phyloP scores from a whole-genome alignment of 1,140 invertebrate genomes.

The Drosophila hydei region DNA sequence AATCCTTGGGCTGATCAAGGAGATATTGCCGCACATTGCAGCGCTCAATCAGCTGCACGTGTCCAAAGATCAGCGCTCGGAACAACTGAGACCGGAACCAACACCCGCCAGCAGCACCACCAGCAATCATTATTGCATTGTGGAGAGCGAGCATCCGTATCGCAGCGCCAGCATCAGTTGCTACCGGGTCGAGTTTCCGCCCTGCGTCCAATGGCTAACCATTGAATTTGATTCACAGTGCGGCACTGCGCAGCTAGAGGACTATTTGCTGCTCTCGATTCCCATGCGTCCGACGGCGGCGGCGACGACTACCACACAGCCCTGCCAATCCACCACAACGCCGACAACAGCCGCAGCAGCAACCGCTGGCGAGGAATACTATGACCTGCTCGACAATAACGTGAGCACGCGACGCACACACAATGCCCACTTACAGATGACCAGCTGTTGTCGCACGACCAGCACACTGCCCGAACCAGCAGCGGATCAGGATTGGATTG shows the following conservation, averaged over 20 bases:
- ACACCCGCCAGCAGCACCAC: slow-evolving; percentile 85
- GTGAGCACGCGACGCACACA: slow-evolving; percentile 32
- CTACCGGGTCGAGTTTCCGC: slow-evolving; percentile 95
- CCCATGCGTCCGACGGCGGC: slow-evolving; percentile 84
- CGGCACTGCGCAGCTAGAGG: slow-evolving; percentile 96
- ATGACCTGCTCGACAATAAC: slow-evolving; percentile 75
- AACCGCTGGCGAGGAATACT: slow-evolving; percentile 63
- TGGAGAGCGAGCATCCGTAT: slow-evolving; percentile 99
- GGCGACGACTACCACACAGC: slow-evolving; percentile 6
- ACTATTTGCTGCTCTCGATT: slow-evolving; percentile 94
- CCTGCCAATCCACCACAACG: slow-evolving; percentile 14
- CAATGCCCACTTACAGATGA: slow-evolving; percentile 66
- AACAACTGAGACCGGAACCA: slow-evolving; percentile 39
- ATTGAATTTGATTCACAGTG: slow-evolving; percentile 97
- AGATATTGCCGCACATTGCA: slow-evolving; percentile 94
- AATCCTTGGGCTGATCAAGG: slow-evolving; percentile 94
- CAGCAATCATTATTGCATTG: slow-evolving; percentile 94
- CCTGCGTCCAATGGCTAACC: slow-evolving; percentile 94
- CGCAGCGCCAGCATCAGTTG: slow-evolving; percentile 94
- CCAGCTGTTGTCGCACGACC: slow-evolving; percentile 58
- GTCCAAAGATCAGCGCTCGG: slow-evolving; percentile 76
- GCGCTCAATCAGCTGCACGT: slow-evolving; percentile 90
- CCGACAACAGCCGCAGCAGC: background rate
- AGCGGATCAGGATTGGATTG: slow-evolving; percentile 74
- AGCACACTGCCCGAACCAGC: background rate